Evolutionary conservation across 1,140 invertebrate genomes (phyloP).

Genomic region (Ooceraea biroi): DNA sequence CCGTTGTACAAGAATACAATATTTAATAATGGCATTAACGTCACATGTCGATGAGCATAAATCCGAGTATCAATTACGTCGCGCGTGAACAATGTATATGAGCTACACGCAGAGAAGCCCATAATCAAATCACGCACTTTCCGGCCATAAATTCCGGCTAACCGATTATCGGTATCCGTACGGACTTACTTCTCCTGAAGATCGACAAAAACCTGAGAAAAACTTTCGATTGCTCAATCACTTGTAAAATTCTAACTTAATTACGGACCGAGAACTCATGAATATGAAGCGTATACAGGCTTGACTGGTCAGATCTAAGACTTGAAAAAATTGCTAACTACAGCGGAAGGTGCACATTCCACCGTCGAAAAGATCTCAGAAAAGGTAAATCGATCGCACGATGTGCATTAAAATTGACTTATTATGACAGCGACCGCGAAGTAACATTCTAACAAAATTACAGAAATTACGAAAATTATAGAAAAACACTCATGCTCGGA

Average conservation of each 20-base stretch:
- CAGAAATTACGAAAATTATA: neutral
- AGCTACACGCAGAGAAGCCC: neutral
- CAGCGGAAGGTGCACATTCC: neutral
- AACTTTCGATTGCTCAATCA: constrained; percentile 37
- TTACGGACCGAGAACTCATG: constrained; percentile 30
- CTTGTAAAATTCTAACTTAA: constrained; percentile 61
- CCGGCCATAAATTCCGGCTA: constrained; percentile 3
- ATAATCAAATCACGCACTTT: constrained; percentile 13
- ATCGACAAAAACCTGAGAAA: constrained; percentile 27
- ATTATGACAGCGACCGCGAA: constrained; percentile 10
- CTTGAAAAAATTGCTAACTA: neutral
- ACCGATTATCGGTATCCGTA: neutral
- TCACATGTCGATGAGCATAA: neutral
- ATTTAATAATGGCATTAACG: neutral
- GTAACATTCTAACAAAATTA: constrained; percentile 15
- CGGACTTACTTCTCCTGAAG: too few species aligned
- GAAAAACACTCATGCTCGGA: neutral
- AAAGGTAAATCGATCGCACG: neutral
- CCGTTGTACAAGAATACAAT: neutral
- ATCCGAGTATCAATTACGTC: neutral
- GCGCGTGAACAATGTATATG: neutral
- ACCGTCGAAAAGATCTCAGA: constrained; percentile 1
- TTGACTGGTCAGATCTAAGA: neutral
- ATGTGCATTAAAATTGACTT: constrained; percentile 23
- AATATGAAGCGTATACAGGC: constrained; percentile 44